These are phyloP conservation scores for Amiota communis DNA, from an alignment of 2,888 invertebrate genomes.

Conservation along the genomic window DNA sequence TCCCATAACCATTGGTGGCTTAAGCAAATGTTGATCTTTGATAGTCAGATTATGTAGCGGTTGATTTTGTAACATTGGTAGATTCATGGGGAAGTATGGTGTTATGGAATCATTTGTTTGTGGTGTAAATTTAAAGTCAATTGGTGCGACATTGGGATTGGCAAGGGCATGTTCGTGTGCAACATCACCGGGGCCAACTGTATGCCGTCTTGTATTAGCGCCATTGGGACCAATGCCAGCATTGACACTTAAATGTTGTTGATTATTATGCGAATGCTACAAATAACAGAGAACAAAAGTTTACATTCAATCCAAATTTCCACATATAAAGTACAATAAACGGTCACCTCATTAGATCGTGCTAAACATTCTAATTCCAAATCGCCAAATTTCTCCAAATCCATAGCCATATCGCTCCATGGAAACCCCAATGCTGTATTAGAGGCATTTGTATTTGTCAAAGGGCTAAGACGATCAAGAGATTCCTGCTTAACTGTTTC, in stretches of 20 bases:
- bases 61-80: slow-evolving; percentile 88
- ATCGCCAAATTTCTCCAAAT: slow-evolving; percentile 72
- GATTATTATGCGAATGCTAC: slow-evolving; percentile 55
- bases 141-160: slow-evolving; percentile 71
- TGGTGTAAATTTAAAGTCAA: slow-evolving; percentile 70
- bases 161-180: slow-evolving; percentile 84
- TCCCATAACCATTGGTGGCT: slow-evolving; percentile 93
- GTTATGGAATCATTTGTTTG: slow-evolving; percentile 56
- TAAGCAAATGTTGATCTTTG: slow-evolving; percentile 93
- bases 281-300: neutral
- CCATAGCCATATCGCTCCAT: slow-evolving; percentile 70
- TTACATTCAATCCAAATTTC: neutral
- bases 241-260: slow-evolving; percentile 61
- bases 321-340: neutral
- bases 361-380: slow-evolving; percentile 70
- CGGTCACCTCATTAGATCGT: slow-evolving; percentile 68
- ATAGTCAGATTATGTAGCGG: slow-evolving; percentile 89
- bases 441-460: slow-evolving; percentile 67
- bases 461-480: slow-evolving; percentile 71
- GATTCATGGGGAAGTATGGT: slow-evolving; percentile 86
- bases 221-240: slow-evolving; percentile 61
- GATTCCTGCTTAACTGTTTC: slow-evolving; percentile 72
- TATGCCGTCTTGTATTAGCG: slow-evolving; percentile 85
- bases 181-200: slow-evolving; percentile 94
- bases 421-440: slow-evolving; percentile 59